A percentile compares a stretch with the other conserved stretches of the same genome.
Evolutionary conservation across 2,888 invertebrate species (phyloP).

Genomic region (Morpho helenor): DNA sequence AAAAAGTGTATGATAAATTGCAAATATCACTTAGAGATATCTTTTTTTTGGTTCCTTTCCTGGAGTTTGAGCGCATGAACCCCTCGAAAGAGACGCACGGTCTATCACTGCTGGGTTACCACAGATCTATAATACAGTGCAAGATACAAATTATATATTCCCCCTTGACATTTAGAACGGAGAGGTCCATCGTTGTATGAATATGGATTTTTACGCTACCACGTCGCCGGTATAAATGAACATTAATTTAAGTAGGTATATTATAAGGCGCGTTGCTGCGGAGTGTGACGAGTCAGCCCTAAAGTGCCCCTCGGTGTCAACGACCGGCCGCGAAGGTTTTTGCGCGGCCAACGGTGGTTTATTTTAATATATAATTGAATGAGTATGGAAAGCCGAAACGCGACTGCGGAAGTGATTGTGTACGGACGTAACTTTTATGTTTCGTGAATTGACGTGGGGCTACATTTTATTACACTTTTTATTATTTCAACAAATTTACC

Average conservation of each 20-base stretch:
- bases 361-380: constrained; percentile 68
- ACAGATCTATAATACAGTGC: too few relatives aligned
- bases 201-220: constrained; percentile 22
- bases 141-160: too few relatives aligned
- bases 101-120: too few relatives aligned
- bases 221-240: constrained; percentile 34
- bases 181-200: too few relatives aligned
- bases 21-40: too few relatives aligned
- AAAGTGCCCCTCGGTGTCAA: constrained; percentile 73
- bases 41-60: too few relatives aligned
- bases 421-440: constrained; percentile 15
- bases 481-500: background rate
- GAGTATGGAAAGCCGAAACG: constrained; percentile 64
- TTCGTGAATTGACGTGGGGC: constrained; percentile 5
- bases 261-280: constrained; percentile 48
- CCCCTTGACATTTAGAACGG: too few relatives aligned
- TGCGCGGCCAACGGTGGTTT: constrained; percentile 67
- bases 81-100: too few relatives aligned
- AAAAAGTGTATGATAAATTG: too few relatives aligned
- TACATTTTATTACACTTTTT: background rate
- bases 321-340: constrained; percentile 71
- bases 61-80: too few relatives aligned
- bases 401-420: constrained; percentile 30
- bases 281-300: constrained; percentile 69
- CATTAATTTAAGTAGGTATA: constrained; percentile 39